Evolutionary conservation across 1,140 invertebrate genomes (phyloP).

Genomic region (Phortica variegata): DNA sequence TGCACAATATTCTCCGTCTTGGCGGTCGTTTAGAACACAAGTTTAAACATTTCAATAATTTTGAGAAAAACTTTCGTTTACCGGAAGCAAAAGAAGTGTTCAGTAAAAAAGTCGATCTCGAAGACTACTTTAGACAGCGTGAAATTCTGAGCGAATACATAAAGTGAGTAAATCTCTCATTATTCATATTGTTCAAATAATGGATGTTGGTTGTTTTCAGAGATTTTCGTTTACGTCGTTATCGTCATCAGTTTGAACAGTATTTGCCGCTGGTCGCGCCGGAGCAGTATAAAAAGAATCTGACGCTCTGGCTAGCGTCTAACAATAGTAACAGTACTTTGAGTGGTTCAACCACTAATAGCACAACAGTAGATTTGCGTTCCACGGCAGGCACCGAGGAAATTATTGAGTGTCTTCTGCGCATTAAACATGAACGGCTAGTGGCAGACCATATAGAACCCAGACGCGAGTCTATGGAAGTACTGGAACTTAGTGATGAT

Average conservation of each 20-base stretch:
- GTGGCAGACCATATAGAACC: not conserved
- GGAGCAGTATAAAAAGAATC: constrained; percentile 38
- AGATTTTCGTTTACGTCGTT: constrained; percentile 44
- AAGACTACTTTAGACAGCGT: constrained; percentile 49
- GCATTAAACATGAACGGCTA: constrained; percentile 5
- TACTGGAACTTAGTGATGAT: constrained; percentile 41
- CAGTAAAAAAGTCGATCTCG: constrained; percentile 40
- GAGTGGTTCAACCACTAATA: constrained; percentile 19
- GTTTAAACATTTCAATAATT: constrained; percentile 29
- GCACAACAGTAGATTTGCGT: constrained; percentile 13
- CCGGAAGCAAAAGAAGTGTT: constrained; percentile 44
- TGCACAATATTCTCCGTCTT: constrained; percentile 40
- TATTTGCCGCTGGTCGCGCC: constrained; percentile 33
- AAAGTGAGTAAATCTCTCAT: constrained; percentile 26
- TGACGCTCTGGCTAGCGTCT: constrained; percentile 30
- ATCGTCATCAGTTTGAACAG: constrained; percentile 46
- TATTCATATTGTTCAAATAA: not conserved
- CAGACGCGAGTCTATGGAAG: constrained; percentile 14
- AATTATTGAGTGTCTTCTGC: constrained; percentile 19
- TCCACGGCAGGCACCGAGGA: constrained; percentile 36
- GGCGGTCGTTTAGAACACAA: constrained; percentile 43
- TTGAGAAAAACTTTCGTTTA: constrained; percentile 40
- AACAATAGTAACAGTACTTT: constrained; percentile 38
- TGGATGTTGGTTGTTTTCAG: constrained; percentile 20
- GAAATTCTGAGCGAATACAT: constrained; percentile 48